These are phyloP conservation scores for Adelphocoris suturalis DNA, from an alignment of 2,888 invertebrate genomes.

Conservation along the genomic window DNA sequence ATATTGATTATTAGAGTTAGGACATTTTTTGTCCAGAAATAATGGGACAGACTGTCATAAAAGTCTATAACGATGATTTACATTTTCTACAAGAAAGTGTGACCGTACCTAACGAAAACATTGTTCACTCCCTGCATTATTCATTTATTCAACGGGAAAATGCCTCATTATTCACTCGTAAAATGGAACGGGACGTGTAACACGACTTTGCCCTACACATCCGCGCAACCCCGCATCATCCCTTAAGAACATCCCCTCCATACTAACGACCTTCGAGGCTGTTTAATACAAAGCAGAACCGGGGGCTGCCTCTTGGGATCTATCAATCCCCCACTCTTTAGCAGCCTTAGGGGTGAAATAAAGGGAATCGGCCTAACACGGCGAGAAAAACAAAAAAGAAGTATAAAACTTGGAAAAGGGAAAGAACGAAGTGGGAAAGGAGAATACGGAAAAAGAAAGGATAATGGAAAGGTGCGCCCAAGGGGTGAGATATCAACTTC, in stretches of 20 bases:
- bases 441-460: not conserved
- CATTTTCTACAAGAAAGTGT: not conserved
- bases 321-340: constrained; percentile 53
- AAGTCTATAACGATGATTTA: too few species aligned
- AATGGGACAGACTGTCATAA: too few species aligned
- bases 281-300: not conserved
- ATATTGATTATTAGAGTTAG: too few species aligned
- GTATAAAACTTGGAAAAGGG: not conserved
- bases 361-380: not conserved
- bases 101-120: not conserved
- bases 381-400: not conserved
- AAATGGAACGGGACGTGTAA: not conserved
- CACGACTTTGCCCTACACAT: not conserved
- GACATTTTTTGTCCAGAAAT: too few species aligned
- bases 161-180: not conserved
- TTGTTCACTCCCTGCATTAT: not conserved
- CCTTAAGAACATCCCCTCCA: not conserved
- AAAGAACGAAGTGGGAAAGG: too few species aligned
- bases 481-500: not conserved
- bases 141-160: not conserved
- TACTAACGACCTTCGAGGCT: constrained; percentile 3
- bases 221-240: not conserved
- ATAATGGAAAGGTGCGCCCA: constrained; percentile 21
- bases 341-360: constrained; percentile 59
- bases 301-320: constrained; percentile 13